phyloP scores from a whole-genome alignment of 2,888 invertebrate species.

The Agelastica alni region DNA sequence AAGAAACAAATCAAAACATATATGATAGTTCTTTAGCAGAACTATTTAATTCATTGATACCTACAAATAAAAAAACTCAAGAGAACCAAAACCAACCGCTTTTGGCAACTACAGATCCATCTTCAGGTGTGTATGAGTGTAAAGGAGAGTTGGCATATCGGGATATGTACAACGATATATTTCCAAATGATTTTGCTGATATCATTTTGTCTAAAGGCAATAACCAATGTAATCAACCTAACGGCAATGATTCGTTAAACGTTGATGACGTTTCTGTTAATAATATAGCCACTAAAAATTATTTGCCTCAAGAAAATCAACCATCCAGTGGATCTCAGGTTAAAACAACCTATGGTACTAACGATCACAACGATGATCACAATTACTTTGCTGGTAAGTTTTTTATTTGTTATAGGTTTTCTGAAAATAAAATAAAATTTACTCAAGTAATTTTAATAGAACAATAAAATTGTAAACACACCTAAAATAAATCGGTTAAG shows the following conservation, averaged over 20 bases:
- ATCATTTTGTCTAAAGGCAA: neutral
- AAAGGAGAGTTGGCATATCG: neutral
- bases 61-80: neutral
- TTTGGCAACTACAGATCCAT: neutral
- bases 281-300: neutral
- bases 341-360: neutral
- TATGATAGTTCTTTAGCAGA: neutral
- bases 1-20: neutral
- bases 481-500: too few species aligned
- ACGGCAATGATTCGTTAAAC: neutral
- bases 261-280: neutral
- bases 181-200: neutral
- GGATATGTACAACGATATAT: neutral
- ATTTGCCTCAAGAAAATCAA: neutral
- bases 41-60: neutral
- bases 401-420: neutral
- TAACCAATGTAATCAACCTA: neutral
- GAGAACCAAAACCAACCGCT: neutral
- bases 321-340: neutral
- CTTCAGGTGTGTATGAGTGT: too few species aligned
- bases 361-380: slow-evolving; percentile 4
- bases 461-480: too few species aligned
- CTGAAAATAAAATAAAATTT: too few species aligned
- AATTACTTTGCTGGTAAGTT: slow-evolving; percentile 1
- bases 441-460: too few species aligned